A percentile compares a stretch with the other conserved stretches of the same genome.
Conservation (phyloP, 2,113 vertebrate species). For the Meleagris gallopavo region DNA sequence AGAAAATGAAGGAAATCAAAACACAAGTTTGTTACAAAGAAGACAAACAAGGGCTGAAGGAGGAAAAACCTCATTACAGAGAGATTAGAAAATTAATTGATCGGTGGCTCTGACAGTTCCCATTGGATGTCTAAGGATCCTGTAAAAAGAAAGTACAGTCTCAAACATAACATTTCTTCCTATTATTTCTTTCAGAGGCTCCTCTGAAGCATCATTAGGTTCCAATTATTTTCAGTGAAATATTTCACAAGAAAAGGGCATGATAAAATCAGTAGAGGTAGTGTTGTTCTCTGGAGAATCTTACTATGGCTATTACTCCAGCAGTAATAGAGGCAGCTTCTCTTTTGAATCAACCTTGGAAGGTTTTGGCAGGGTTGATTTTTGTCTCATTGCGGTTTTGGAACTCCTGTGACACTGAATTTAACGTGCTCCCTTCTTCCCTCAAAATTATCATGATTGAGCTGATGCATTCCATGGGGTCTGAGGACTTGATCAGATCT, state of each 20-base stretch:
- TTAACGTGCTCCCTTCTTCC: background rate
- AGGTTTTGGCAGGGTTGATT: background rate
- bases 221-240: constrained; percentile 65
- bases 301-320: background rate
- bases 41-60: constrained; percentile 37
- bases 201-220: constrained; percentile 62
- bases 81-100: constrained; percentile 67
- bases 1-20: constrained; percentile 25
- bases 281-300: constrained; percentile 3
- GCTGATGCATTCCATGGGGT: background rate
- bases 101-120: constrained; percentile 50
- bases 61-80: constrained; percentile 53
- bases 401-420: background rate
- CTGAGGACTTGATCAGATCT: background rate
- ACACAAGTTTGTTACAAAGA: constrained; percentile 14
- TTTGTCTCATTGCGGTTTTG: constrained; percentile 3
- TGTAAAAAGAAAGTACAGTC: constrained; percentile 26
- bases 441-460: background rate
- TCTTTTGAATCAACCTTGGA: background rate
- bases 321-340: background rate
- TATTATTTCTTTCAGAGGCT: constrained; percentile 46
- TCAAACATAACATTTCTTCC: constrained; percentile 44
- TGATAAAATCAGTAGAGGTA: constrained; percentile 34
- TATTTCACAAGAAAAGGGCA: constrained; percentile 48
- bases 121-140: constrained; percentile 38